Conservation (phyloP, 2,888 invertebrate species). For the Entomobrya multifasciata region DNA sequence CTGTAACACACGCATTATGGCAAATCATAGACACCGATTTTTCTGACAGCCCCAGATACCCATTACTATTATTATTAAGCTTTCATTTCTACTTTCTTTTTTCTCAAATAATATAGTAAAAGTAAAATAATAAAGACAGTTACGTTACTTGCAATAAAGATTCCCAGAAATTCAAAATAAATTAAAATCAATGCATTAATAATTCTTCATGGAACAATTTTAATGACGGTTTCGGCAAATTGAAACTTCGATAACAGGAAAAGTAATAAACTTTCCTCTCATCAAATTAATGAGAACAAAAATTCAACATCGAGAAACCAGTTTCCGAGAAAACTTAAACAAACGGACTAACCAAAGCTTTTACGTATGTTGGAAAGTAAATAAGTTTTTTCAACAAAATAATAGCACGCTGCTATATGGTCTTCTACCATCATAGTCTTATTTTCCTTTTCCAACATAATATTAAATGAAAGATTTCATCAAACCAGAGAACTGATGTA, state of each 20-base stretch:
- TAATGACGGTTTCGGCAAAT: too few species aligned
- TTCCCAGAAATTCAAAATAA: background rate
- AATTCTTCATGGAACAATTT: too few species aligned
- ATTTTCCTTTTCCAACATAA: background rate
- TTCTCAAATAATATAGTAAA: slow-evolving; percentile 17
- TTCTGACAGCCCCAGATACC: slow-evolving; percentile 59
- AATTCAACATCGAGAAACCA: too few species aligned
- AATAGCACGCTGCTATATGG: background rate
- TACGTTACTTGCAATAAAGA: background rate
- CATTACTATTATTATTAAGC: slow-evolving; percentile 59
- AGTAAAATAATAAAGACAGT: too few species aligned
- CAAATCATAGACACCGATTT: slow-evolving; percentile 45
- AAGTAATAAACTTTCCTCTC: too few species aligned
- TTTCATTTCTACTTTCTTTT: slow-evolving; percentile 45
- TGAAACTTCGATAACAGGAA: too few species aligned
- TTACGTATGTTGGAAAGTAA: too few species aligned
- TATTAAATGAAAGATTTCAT: slow-evolving; percentile 25
- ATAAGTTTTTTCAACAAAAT: too few species aligned
- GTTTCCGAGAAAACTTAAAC: too few species aligned
- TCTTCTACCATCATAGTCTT: background rate
- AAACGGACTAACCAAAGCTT: too few species aligned
- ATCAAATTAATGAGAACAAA: too few species aligned
- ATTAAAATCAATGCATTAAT: background rate
- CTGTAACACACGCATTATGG: slow-evolving; percentile 34
- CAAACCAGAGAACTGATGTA: slow-evolving; percentile 31